Base-by-base conservation (phyloP, 2,888 invertebrate species). In the Lordiphosa fenestrarum region DNA sequence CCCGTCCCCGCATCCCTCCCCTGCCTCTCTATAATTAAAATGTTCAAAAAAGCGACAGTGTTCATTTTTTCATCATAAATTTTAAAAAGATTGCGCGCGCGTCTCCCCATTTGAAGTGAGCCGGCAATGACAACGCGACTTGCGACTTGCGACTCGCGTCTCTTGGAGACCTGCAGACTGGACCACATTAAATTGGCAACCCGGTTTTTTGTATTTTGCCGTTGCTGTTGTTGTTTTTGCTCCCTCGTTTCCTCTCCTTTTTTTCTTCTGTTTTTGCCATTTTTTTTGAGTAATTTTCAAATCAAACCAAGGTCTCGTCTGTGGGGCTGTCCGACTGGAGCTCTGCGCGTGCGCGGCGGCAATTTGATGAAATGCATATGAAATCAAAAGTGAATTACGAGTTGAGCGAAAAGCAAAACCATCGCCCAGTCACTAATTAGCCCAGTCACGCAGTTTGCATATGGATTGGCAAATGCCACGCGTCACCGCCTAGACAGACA, bases 291-390 rank as follows among this genome's bases (percentile, higher is more conserved):
- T 66, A 71, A 67, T 76, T 86, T 83, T 72, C 73, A 73, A 69
- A 75, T 73, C 74, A 73, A 71, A 76, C 76, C 81, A 83, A 83
- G 83, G 83, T 81, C 82, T 64, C 62, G 37, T 55, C 49, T 23
- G 55, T 63, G 66, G 62, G 56, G 30, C 42, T 35, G 51, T 33
- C 48, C 44, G 46, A 60, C 70, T 67, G 36, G 57, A 66, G 69
- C 50, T 72, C 54, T 73, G 74, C 86, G 85, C 85, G 85, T 86
- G 85, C 67, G 69, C 74, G 69, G 74, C 66, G 72, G 86, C 84
- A 86, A 86, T 85, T 86, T 84, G 80, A 84, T 81, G 75, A 81
- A 81, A 84, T 82, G 71, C 73, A 78, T 82, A 75, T 83, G 83
- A 82, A 82, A 82, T 85, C 81, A 82, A 82, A 82, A 82, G 81